These are phyloP conservation scores for Drosophila percnosoma DNA, from an alignment of 2,888 invertebrate genomes.

Conservation along the genomic window DNA sequence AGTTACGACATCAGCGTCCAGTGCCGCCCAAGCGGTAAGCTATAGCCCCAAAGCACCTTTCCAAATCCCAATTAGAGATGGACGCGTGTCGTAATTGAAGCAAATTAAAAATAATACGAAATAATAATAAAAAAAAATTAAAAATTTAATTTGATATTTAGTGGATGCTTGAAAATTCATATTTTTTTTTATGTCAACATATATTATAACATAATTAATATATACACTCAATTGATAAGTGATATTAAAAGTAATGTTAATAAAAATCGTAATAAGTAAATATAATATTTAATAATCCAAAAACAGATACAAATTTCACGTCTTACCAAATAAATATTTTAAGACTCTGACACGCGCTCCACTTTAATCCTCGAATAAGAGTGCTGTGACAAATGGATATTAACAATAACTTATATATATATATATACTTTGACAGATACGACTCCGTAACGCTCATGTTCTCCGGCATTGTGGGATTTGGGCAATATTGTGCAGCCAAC, in stretches of 20 bases:
- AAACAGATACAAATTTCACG: too few relatives aligned
- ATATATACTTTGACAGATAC: constrained; percentile 86
- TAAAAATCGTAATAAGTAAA: background rate
- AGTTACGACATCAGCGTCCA: constrained; percentile 95
- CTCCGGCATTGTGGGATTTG: constrained; percentile 97
- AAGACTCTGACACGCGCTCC: background rate
- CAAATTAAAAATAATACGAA: background rate
- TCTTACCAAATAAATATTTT: background rate
- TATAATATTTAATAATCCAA: background rate
- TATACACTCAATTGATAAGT: background rate
- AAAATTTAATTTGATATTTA: background rate
- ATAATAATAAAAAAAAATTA: too few relatives aligned
- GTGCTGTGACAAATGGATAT: constrained; percentile 17
- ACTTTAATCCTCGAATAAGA: background rate
- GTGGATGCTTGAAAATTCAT: background rate
- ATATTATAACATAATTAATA: background rate
- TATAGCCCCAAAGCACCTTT: constrained; percentile 24
- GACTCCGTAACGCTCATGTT: constrained; percentile 96
- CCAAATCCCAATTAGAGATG: background rate
- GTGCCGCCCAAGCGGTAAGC: constrained; percentile 93
- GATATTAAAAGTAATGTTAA: background rate
- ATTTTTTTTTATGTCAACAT: background rate
- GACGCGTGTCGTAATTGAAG: background rate
- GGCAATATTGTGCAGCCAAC: constrained; percentile 94
- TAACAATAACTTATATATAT: constrained; percentile 29